Conservation (phyloP, 2,113 vertebrate species). For the Heterocephalus glaber region DNA sequence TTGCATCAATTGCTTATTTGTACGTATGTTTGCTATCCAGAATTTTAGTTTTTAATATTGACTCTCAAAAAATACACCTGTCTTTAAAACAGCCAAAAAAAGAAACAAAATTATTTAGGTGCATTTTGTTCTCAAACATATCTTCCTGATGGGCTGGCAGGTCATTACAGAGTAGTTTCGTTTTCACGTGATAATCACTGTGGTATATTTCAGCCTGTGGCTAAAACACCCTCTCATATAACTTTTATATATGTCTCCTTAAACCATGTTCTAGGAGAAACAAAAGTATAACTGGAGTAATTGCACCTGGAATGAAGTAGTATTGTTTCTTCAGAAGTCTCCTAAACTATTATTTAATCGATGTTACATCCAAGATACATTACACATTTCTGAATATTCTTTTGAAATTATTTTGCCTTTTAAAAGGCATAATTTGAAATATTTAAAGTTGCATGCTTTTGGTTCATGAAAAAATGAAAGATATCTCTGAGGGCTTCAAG, state of each 20-base stretch:
- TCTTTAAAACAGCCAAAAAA: neutral
- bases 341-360: neutral
- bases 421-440: neutral
- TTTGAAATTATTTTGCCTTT: constrained; percentile 6
- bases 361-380: constrained; percentile 11
- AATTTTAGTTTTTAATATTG: constrained; percentile 8
- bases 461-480: neutral
- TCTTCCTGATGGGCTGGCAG: neutral
- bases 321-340: neutral
- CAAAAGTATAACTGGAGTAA: neutral
- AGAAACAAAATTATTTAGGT: neutral
- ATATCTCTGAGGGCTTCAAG: neutral
- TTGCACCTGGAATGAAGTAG: neutral
- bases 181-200: neutral
- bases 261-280: neutral
- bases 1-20: neutral
- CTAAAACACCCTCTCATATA: neutral
- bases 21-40: neutral
- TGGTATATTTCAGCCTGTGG: neutral
- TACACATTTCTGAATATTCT: neutral
- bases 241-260: neutral
- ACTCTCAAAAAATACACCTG: neutral
- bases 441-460: neutral
- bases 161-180: neutral
- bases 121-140: neutral